Conservation (phyloP, 2,797 vertebrate species). For the Esox masquinongy region DNA sequence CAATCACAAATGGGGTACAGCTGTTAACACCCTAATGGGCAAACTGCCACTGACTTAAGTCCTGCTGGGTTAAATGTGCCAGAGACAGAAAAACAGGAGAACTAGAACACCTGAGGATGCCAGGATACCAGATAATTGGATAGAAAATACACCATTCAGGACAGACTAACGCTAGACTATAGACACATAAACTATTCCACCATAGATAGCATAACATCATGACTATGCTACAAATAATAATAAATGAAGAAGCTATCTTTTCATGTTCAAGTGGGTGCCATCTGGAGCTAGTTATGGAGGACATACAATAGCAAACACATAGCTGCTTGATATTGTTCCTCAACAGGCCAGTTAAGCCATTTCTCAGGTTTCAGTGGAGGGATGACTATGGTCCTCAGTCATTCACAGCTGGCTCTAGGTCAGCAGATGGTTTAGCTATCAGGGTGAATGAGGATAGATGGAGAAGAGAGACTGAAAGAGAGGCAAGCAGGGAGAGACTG, state of each 20-base stretch:
- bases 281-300: constrained; percentile 8
- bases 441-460: not conserved
- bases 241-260: not conserved
- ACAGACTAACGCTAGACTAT: no score
- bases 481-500: not conserved
- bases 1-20: no score
- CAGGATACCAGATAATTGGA: no score
- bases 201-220: not conserved
- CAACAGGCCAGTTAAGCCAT: constrained; percentile 17
- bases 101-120: no score
- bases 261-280: constrained; percentile 7
- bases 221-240: not conserved
- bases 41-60: no score
- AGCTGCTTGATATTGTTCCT: constrained; percentile 23
- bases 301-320: constrained; percentile 27
- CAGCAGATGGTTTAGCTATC: constrained; percentile 22
- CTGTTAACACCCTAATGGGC: no score
- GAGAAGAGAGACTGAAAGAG: not conserved
- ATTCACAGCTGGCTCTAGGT: constrained; percentile 43
- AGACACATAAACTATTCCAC: not conserved
- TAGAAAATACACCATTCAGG: no score
- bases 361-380: constrained; percentile 24
- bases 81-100: no score
- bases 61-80: no score
- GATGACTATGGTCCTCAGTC: constrained; percentile 38